Conservation (phyloP, 2,888 invertebrate genomes). For the Tanaodytes sp. region DNA sequence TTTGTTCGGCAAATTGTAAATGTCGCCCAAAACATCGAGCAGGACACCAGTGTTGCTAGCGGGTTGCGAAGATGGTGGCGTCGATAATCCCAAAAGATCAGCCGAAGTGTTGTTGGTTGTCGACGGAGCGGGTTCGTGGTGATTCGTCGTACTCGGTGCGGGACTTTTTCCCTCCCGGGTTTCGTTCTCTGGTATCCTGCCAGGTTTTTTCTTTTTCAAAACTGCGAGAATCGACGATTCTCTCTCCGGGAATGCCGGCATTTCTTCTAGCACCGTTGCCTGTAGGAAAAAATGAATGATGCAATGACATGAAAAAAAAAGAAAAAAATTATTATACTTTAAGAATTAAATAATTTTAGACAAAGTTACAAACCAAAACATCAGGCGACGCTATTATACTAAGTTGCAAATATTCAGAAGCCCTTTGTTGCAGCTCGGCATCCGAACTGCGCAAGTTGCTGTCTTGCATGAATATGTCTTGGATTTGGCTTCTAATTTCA, state of each 20-base stretch:
- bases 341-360: too few species aligned
- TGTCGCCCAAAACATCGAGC: constrained; percentile 92
- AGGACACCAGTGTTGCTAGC: constrained; percentile 84
- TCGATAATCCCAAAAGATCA: constrained; percentile 90
- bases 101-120: constrained; percentile 78
- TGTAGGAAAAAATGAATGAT: too few species aligned
- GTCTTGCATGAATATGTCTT: constrained; percentile 94
- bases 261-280: constrained; percentile 98
- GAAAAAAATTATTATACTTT: too few species aligned
- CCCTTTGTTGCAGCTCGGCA: constrained; percentile 97
- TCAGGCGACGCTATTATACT: constrained; percentile 97
- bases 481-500: constrained; percentile 96
- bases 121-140: constrained; percentile 71
- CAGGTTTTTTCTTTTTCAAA: constrained; percentile 98
- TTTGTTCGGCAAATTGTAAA: constrained; percentile 81
- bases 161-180: constrained; percentile 88
- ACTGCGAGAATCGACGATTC: constrained; percentile 98
- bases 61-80: constrained; percentile 84
- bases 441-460: constrained; percentile 98
- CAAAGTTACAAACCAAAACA: constrained; percentile 84
- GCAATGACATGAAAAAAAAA: too few species aligned
- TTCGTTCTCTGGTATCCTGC: constrained; percentile 91
- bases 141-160: constrained; percentile 74
- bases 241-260: constrained; percentile 99
- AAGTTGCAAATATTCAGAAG: constrained; percentile 96